Evolutionary conservation across 2,888 invertebrate species (phyloP).

Genomic region (Hetaerina titia): DNA sequence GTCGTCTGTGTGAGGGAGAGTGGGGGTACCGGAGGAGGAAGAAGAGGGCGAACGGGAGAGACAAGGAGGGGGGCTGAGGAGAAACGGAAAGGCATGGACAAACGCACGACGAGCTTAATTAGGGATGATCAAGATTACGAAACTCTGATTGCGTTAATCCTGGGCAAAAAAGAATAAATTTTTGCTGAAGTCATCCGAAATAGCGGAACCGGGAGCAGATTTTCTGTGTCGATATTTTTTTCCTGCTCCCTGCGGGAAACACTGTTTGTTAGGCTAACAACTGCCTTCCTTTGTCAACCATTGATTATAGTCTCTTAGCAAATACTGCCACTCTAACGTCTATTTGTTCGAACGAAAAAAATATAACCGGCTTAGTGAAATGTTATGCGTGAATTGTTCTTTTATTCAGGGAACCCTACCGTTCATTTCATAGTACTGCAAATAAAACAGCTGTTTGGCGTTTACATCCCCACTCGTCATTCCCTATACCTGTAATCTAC

Average conservation of each 20-base stretch:
- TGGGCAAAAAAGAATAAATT: neutral
- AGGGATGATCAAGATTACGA: constrained; percentile 20
- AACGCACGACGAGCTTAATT: neutral
- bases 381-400: too few relatives aligned
- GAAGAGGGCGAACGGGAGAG: neutral
- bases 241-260: neutral
- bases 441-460: too few relatives aligned
- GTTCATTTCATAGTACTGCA: too few relatives aligned
- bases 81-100: neutral
- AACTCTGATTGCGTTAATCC: constrained; percentile 39
- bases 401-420: too few relatives aligned
- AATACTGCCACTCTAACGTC: neutral
- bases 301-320: neutral
- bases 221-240: neutral
- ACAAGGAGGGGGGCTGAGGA: neutral
- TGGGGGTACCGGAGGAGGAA: neutral
- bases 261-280: neutral
- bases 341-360: neutral
- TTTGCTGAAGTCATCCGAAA: neutral
- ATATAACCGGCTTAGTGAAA: neutral
- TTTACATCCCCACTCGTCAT: too few relatives aligned
- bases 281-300: neutral
- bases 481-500: too few relatives aligned
- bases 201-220: neutral
- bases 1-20: neutral